These are phyloP conservation scores for Philonicus albiceps DNA, from an alignment of 2,888 invertebrate genomes.

Conservation along the genomic window DNA sequence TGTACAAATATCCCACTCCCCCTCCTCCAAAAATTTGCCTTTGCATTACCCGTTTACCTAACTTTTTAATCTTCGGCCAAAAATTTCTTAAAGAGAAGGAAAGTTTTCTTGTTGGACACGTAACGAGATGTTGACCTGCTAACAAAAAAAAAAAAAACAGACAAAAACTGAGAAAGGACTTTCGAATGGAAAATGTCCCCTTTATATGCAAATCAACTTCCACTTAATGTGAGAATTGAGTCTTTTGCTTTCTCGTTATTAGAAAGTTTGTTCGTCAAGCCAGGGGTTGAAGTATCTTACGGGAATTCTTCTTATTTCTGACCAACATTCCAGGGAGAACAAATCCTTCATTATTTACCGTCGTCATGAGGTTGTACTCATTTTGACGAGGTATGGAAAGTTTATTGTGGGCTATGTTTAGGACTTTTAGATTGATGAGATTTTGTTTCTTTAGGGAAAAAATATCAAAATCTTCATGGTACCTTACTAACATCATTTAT, in stretches of 20 bases:
- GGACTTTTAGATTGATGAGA: neutral
- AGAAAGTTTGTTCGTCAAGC: neutral
- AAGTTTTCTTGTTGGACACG: slow-evolving; percentile 15
- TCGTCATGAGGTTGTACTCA: neutral
- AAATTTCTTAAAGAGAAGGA: neutral
- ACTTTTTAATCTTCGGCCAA: slow-evolving; percentile 35
- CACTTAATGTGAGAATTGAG: neutral
- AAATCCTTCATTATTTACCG: neutral
- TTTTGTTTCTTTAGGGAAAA: neutral
- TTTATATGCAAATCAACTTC: neutral
- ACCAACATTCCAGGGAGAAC: neutral
- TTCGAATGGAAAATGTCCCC: neutral
- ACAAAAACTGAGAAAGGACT: neutral
- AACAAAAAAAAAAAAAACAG: neutral
- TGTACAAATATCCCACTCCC: slow-evolving; percentile 26
- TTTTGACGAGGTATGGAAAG: neutral
- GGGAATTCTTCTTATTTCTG: neutral
- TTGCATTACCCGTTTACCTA: slow-evolving; percentile 21
- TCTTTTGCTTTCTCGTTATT: neutral
- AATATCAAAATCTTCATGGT: neutral
- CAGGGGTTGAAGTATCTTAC: neutral
- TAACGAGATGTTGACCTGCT: slow-evolving; percentile 7
- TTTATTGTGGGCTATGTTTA: neutral
- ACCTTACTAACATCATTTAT: neutral
- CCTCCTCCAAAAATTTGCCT: neutral